These are phyloP conservation scores for Pelochelys cantorii DNA, from an alignment of 2,797 vertebrate genomes.

Conservation along the genomic window DNA sequence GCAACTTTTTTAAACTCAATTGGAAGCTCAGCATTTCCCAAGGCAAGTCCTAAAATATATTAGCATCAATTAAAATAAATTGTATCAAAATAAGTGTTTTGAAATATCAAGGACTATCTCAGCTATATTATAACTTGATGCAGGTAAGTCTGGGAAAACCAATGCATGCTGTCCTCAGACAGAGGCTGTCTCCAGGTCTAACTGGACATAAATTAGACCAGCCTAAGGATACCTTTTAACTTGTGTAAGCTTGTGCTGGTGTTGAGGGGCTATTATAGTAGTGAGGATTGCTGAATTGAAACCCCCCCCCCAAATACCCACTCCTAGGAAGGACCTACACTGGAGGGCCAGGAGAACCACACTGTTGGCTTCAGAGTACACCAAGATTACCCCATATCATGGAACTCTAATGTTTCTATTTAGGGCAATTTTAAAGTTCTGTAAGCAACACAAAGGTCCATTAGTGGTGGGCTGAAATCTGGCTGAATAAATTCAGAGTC, in stretches of 20 bases:
- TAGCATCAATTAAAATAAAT: not conserved
- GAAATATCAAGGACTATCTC: not conserved
- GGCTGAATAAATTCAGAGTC: not conserved
- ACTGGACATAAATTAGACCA: not conserved
- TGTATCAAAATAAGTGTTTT: not conserved
- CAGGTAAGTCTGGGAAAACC: not conserved
- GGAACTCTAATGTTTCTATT: not conserved
- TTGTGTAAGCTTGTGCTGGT: not conserved
- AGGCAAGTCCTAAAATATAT: not conserved
- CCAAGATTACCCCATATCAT: not conserved
- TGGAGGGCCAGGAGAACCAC: not conserved
- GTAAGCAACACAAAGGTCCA: not conserved
- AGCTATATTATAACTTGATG: not conserved
- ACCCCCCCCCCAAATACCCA: accelerated
- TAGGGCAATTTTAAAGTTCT: not conserved
- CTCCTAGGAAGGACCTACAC: accelerated
- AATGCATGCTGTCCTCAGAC: not conserved
- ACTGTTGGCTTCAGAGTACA: not conserved
- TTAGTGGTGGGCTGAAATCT: not conserved
- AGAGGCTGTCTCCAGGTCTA: not conserved
- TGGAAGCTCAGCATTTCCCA: accelerated
- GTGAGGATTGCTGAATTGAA: not conserved
- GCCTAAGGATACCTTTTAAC: not conserved
- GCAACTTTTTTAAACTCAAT: not conserved
- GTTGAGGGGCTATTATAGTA: not conserved